Conservation (phyloP, 1,140 invertebrate species). For the Drosophila pallidifrons region DNA sequence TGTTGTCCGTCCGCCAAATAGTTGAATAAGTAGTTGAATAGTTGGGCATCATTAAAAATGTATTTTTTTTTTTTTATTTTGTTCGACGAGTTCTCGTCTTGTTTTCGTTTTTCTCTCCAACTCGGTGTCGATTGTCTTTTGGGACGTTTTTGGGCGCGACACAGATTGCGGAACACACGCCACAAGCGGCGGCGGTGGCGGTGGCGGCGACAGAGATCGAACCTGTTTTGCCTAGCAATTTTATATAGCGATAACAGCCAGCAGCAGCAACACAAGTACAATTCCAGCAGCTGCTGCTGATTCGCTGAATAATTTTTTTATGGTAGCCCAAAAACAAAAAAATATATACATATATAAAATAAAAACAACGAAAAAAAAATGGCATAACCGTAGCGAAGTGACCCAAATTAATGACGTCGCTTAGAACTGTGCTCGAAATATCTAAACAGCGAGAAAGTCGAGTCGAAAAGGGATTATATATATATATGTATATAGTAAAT, state of each 20-base stretch:
- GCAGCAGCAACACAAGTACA: constrained; percentile 11
- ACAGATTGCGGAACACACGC: constrained; percentile 47
- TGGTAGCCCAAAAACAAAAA: constrained; percentile 13
- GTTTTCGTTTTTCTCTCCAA: background rate
- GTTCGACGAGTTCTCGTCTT: constrained; percentile 11
- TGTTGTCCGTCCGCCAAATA: constrained; percentile 4
- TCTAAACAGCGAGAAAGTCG: constrained; percentile 37
- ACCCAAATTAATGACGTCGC: constrained; percentile 56
- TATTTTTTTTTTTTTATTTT: constrained; percentile 12
- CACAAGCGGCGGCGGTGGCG: constrained; percentile 2
- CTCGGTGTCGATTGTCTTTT: constrained; percentile 1
- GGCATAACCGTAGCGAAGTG: constrained; percentile 64
- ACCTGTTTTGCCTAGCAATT: constrained; percentile 78
- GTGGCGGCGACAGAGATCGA: constrained; percentile 50
- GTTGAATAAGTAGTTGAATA: constrained; percentile 44
- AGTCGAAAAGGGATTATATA: background rate
- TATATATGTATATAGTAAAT: constrained; percentile 17
- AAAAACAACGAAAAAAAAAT: constrained; percentile 31
- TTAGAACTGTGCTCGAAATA: constrained; percentile 41
- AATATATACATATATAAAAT: background rate
- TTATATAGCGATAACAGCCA: constrained; percentile 18
- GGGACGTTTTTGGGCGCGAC: constrained; percentile 60
- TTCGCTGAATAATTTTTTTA: constrained; percentile 13
- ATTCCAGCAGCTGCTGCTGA: constrained; percentile 2
- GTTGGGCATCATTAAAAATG: constrained; percentile 52